These are phyloP conservation scores for Ecdyonurus torrentis DNA, from an alignment of 2,888 invertebrate species.

Conservation along the genomic window DNA sequence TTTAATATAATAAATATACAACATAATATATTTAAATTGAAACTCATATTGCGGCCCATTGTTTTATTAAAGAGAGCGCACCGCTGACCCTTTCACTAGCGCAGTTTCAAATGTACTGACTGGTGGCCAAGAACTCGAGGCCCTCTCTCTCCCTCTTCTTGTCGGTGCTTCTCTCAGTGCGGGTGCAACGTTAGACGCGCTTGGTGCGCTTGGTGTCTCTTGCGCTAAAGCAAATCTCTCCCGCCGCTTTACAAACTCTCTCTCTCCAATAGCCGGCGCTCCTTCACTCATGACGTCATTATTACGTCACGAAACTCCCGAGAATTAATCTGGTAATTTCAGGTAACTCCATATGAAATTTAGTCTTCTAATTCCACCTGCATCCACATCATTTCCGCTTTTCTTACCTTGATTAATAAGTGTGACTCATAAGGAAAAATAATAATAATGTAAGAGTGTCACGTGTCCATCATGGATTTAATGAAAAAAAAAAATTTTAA, in stretches of 20 bases:
- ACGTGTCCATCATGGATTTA: too few species aligned
- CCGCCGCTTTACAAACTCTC: not conserved
- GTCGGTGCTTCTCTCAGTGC: too few species aligned
- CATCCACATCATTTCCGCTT: not conserved
- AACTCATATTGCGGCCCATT: too few species aligned
- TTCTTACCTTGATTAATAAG: not conserved
- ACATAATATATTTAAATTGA: too few species aligned
- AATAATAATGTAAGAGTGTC: too few species aligned
- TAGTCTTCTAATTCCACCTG: not conserved
- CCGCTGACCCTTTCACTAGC: too few species aligned
- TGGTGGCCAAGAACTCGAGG: too few species aligned
- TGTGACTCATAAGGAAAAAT: not conserved
- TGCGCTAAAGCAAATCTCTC: not conserved
- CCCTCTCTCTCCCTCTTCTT: too few species aligned
- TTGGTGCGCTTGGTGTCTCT: not conserved
- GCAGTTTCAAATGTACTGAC: too few species aligned
- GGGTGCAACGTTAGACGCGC: not conserved
- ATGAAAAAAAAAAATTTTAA: too few species aligned
- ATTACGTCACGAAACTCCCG: not conserved
- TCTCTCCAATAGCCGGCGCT: not conserved
- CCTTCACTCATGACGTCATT: not conserved
- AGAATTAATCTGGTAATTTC: not conserved
- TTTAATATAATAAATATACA: too few species aligned
- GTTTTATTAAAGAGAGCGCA: too few species aligned
- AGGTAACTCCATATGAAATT: not conserved